phyloP scores from a whole-genome alignment of 2,888 invertebrate species.

The Blomia tropicalis region DNA sequence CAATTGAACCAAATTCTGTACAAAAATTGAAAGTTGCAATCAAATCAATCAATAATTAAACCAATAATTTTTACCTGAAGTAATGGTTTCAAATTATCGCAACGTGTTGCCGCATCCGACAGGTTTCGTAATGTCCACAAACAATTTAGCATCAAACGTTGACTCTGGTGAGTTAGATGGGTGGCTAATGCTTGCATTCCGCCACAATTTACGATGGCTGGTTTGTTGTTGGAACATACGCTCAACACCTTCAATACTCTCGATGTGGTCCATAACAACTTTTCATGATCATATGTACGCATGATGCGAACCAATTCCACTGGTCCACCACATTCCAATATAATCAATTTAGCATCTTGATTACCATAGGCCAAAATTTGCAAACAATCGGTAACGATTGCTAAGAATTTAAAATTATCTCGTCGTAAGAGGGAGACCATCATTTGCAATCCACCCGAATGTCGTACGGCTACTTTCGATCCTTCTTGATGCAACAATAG shows the following conservation, averaged over 20 bases:
- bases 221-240: conserved; percentile 97
- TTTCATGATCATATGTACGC: conserved; percentile 92
- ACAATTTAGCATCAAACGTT: conserved; percentile 86
- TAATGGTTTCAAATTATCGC: conserved; percentile 68
- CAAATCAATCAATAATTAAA: background rate
- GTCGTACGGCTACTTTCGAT: conserved; percentile 90
- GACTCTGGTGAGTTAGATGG: conserved; percentile 82
- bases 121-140: conserved; percentile 94
- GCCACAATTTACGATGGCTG: conserved; percentile 87
- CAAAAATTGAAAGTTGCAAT: conserved; percentile 1
- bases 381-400: conserved; percentile 96
- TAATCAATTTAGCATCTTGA: conserved; percentile 91
- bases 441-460: conserved; percentile 93
- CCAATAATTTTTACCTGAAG: conserved; percentile 37
- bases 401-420: conserved; percentile 93
- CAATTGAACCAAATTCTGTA: conserved; percentile 70
- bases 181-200: conserved; percentile 94
- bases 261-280: conserved; percentile 94
- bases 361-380: conserved; percentile 95
- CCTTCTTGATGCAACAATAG: conserved; percentile 91
- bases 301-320: conserved; percentile 91
- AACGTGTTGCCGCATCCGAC: conserved; percentile 91
- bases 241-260: conserved; percentile 92
- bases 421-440: conserved; percentile 91
- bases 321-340: conserved; percentile 82